Evolutionary conservation across 2,113 vertebrate genomes (phyloP), one percentile per base, ranked within the genome.

Genomic region (Speoplatyrhinus poulsoni): DNA sequence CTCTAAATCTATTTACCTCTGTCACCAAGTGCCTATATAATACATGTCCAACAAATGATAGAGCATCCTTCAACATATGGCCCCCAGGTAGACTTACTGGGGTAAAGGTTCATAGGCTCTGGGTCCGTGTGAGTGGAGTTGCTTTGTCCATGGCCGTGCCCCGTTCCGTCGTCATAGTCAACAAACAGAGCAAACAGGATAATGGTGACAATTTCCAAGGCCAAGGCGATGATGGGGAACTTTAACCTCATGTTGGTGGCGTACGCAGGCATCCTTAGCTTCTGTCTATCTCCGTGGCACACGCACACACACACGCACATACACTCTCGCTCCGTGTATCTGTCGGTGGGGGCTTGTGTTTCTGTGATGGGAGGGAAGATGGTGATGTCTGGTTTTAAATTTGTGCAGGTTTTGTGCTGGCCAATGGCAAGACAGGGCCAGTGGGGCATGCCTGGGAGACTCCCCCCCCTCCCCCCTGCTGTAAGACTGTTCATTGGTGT

Each of bases 191-290:
- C 93, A 75, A 93, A 98, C 83, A 97, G 85, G 88, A 93, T 46
- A 76, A 98, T 98, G 78, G 95, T 92, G 72, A 87, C 33, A 67
- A 90, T 79, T 85, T 99, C 91, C 80, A 98, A 87, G 68, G 60
- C 1, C 83, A 98, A 80, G 8, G 96, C 96, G 74, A 95, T 0
- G 19, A 95, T 67, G 4, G 96, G 92, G 73, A 99, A 96, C 87
- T 90, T 95, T 65, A 94, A 57, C 92, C 90, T 95, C 95, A 99
- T 98, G 92, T 92, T 95, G 91, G 93, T 94, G 77, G 93, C 77
- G 62, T 84, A 90, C 41, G 93, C 87, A 87, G 93, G 90, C 91
- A 91, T 91, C 83, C 62, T 87, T 62, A 67, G 33, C 63, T 67
- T 54, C 65, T 48, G 13, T 58, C 41, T 47, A 12, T 33, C 53